Evolutionary conservation across 2,888 invertebrate genomes (phyloP), one percentile per base, ranked within the genome.

Genomic region (Argynnis bischoffii): DNA sequence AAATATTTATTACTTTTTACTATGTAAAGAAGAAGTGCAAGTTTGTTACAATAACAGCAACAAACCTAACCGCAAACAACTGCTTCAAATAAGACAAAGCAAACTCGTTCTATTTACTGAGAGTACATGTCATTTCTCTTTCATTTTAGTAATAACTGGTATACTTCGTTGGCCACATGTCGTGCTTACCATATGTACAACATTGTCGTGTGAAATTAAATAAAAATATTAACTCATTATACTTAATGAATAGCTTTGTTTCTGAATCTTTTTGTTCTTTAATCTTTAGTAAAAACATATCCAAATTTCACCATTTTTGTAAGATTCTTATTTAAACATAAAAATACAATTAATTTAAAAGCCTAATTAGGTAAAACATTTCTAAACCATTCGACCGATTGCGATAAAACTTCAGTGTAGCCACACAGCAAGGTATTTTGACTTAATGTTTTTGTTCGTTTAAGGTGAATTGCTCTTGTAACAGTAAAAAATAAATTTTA

Each of bases 71-170:
- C 66, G 55, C 66, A 63, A 63, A 48, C 63, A 59, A 63, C 55
- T 63, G 57, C 56, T 59, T 54, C 50, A 50, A 55, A 55, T 48
- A 31, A 15, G 16, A 50, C 31, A 51, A 26, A 63, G 59, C 57
- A 54, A 59, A 63, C 47, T 69, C 26, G 66, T 66, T 69, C 55
- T 69, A 31, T 55, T 53, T 68, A 63, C 54, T 54, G 26, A n/a
- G 41, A 41, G 18, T 53, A 41, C 61, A 51, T 60, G 35, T 63
- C 18, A 63, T 35, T 50, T 65, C 56, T 53, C 54, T 66, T 65
- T 65, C 48, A 48, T 66, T 47, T 60, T n/a, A 53, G 46, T 31
- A 53, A 26, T 35, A 59, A 59, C 47, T 54, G 41, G 61, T 35
- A 53, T 53, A 53, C 41, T 18, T 11, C 18, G 41, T 35, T 61